Conservation (phyloP, 2,797 vertebrate genomes). For the Crotalus adamanteus region DNA sequence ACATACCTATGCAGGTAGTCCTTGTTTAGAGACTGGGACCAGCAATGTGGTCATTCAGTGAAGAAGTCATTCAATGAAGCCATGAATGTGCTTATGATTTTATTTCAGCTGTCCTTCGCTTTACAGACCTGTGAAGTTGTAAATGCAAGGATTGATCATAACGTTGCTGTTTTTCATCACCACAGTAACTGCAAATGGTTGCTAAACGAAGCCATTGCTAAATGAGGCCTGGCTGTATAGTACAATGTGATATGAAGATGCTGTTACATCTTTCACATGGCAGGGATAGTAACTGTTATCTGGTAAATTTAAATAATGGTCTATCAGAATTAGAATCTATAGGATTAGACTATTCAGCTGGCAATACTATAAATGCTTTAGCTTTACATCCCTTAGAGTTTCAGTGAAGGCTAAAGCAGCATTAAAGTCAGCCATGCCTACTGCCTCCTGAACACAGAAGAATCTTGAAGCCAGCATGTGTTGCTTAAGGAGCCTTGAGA, state of each 20-base stretch:
- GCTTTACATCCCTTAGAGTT: not conserved
- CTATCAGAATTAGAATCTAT: not conserved
- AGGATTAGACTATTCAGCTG: not conserved
- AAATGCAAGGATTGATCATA: not conserved
- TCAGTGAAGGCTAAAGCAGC: not conserved
- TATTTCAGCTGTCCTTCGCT: not conserved
- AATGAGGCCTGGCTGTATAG: not conserved
- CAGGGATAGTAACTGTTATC: not conserved
- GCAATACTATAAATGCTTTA: not conserved
- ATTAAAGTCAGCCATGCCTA: not conserved
- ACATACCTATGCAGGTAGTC: not conserved
- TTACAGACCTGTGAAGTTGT: not conserved
- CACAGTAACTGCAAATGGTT: not conserved
- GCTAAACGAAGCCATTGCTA: not conserved
- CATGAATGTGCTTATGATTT: not conserved
- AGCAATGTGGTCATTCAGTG: not conserved
- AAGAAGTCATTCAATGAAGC: not conserved
- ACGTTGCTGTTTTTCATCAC: not conserved
- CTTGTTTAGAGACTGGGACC: not conserved
- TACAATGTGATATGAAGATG: not conserved
- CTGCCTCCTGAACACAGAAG: not conserved
- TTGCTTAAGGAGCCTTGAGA: not conserved
- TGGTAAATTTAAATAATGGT: not conserved
- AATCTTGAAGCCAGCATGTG: not conserved
- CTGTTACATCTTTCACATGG: not conserved